phyloP scores from a whole-genome alignment of 2,797 vertebrate species.

The Pogoniulus pusillus region DNA sequence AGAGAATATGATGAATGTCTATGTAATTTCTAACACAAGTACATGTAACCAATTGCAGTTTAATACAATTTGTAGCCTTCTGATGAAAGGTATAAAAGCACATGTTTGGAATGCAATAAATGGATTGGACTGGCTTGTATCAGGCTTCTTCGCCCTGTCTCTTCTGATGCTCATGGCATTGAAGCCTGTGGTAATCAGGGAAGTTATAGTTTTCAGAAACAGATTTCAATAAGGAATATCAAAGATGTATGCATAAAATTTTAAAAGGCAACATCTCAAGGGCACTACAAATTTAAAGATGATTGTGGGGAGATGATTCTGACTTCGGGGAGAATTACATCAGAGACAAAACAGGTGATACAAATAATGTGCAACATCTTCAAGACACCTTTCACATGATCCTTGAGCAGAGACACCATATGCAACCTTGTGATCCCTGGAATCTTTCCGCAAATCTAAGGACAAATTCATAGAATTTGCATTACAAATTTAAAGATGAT shows the following conservation, averaged over 20 bases:
- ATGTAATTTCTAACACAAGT: too few relatives aligned
- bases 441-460: not conserved
- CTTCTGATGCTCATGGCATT: too few relatives aligned
- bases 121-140: too few relatives aligned
- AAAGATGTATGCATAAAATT: not conserved
- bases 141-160: too few relatives aligned
- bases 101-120: too few relatives aligned
- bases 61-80: too few relatives aligned
- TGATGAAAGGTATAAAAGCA: too few relatives aligned
- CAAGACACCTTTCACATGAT: not conserved
- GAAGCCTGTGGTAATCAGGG: too few relatives aligned
- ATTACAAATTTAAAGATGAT: too few relatives aligned
- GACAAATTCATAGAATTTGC: not conserved
- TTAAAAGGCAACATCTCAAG: not conserved
- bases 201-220: not conserved
- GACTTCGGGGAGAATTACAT: not conserved
- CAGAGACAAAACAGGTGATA: not conserved
- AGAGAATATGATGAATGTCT: too few relatives aligned
- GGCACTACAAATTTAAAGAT: not conserved
- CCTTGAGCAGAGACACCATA: rapidly evolving
- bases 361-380: not conserved
- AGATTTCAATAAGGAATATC: not conserved
- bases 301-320: not conserved
- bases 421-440: rapidly evolving
- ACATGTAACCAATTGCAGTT: too few relatives aligned